Evolutionary conservation across 2,797 vertebrate species (phyloP).

Genomic region (Myotis vivesi): DNA sequence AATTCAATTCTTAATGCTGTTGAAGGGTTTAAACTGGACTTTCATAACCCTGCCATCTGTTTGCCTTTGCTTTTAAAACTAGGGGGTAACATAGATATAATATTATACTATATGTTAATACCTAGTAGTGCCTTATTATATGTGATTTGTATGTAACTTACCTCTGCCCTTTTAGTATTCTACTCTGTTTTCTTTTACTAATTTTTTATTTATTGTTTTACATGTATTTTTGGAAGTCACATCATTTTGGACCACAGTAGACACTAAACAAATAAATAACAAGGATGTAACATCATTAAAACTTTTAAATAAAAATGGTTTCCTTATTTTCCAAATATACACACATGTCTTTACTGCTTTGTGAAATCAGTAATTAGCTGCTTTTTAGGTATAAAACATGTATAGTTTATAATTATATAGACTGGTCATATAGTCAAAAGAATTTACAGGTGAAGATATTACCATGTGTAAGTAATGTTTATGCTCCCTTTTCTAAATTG

Average conservation of each 20-base stretch:
- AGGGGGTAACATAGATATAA: background rate
- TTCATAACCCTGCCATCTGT: background rate
- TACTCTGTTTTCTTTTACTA: background rate
- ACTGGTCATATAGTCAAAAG: background rate
- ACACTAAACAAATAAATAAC: background rate
- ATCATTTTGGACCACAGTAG: background rate
- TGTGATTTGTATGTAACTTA: background rate
- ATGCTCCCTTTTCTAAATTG: background rate
- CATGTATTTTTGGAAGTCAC: background rate
- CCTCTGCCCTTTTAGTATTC: background rate
- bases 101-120: background rate
- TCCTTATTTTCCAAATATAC: slow-evolving; percentile 61
- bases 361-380: background rate
- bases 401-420: background rate
- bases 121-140: background rate
- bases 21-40: slow-evolving; percentile 8
- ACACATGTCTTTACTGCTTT: slow-evolving; percentile 32
- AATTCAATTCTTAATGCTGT: slow-evolving; percentile 72
- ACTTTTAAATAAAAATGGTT: background rate
- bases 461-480: background rate
- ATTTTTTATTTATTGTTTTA: background rate
- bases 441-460: background rate
- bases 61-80: background rate
- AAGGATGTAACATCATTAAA: background rate
- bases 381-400: background rate